phyloP scores from a whole-genome alignment of 2,888 invertebrate genomes.

The Gryllus longicercus region DNA sequence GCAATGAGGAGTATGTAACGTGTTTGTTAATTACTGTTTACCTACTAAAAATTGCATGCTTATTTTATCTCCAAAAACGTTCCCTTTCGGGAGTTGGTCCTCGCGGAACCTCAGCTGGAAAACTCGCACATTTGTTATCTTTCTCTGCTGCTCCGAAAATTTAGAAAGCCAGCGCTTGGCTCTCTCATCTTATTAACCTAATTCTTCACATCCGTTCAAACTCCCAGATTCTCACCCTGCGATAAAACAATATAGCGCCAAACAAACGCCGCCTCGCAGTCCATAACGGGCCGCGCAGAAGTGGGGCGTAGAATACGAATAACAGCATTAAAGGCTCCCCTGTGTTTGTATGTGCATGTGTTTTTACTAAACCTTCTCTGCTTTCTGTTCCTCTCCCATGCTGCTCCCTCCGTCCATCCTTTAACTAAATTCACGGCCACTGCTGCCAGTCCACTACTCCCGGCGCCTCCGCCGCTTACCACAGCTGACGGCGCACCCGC shows the following conservation, averaged over 20 bases:
- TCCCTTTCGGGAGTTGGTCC: no score
- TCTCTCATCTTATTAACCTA: background rate
- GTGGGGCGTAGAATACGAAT: background rate
- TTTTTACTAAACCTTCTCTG: conserved; percentile 5
- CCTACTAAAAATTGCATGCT: no score
- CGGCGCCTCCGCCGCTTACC: no score
- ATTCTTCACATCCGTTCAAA: background rate
- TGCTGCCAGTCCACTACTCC: background rate
- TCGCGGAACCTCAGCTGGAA: no score
- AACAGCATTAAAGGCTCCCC: conserved; percentile 17
- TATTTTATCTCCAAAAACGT: no score
- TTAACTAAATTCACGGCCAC: background rate
- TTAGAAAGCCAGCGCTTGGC: background rate
- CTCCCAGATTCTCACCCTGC: background rate
- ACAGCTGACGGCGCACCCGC: no score
- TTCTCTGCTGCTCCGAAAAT: no score
- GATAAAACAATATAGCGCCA: background rate
- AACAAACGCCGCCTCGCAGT: background rate
- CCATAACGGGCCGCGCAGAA: background rate
- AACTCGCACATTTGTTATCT: no score
- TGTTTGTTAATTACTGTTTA: no score
- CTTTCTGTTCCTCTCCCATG: background rate
- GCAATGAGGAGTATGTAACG: no score
- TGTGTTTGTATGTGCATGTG: background rate
- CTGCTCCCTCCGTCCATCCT: background rate